Conservation (phyloP, 2,797 vertebrate species). For the Manis pentadactyla region DNA sequence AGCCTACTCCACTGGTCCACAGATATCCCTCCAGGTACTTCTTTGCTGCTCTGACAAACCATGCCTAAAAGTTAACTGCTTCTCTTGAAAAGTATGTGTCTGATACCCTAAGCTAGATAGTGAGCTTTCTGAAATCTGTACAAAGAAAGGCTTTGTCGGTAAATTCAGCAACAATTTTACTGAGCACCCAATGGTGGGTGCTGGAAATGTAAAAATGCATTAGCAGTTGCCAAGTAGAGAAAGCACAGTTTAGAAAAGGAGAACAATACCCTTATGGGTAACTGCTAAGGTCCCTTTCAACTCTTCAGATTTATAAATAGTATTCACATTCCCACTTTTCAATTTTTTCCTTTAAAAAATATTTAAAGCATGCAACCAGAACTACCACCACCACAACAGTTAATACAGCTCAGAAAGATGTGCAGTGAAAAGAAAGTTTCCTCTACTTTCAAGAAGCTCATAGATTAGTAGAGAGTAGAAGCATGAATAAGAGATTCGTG, state of each 20-base stretch:
- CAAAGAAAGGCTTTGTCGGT: neutral
- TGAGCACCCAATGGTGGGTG: neutral
- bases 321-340: slow-evolving; percentile 10
- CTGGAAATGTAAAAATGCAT: neutral
- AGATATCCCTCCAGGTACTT: neutral
- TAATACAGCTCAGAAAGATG: neutral
- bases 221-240: neutral
- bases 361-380: slow-evolving; percentile 3
- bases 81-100: slow-evolving; percentile 9
- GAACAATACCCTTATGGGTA: neutral
- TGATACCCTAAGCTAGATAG: neutral
- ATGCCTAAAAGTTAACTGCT: neutral
- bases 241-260: slow-evolving; percentile 19
- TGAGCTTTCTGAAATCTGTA: slow-evolving; percentile 28
- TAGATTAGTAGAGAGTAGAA: neutral
- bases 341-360: slow-evolving; percentile 41
- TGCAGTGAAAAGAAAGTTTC: neutral
- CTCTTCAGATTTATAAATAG: neutral
- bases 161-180: slow-evolving; percentile 47
- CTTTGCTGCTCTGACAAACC: neutral
- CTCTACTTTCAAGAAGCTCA: neutral
- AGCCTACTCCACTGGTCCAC: no score
- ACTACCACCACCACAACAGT: neutral
- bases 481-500: neutral
- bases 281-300: neutral